A percentile compares a stretch with the other conserved stretches of the same genome.
These are phyloP conservation scores for Drosophila serrata DNA, from an alignment of 1,140 invertebrate species.

Conservation along the genomic window DNA sequence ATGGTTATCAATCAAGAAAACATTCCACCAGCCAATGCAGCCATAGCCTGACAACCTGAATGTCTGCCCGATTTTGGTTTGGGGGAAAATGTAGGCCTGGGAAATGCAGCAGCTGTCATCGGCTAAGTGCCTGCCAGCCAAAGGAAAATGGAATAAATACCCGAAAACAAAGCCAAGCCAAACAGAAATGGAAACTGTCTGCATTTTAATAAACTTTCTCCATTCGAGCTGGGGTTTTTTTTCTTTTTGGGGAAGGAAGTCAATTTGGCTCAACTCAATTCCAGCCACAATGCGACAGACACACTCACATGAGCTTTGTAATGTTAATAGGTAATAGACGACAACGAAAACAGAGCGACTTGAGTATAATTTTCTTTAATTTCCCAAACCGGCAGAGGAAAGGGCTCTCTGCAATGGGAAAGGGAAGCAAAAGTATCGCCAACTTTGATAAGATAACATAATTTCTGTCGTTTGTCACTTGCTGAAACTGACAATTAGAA, in stretches of 20 bases:
- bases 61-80: constrained; percentile 8
- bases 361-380: constrained; percentile 77
- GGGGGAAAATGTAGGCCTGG: constrained; percentile 63
- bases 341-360: constrained; percentile 38
- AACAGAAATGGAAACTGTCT: constrained; percentile 56
- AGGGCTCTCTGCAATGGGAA: neutral
- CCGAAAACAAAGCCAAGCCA: constrained; percentile 56
- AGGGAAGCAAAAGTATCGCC: constrained; percentile 64
- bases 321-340: constrained; percentile 71
- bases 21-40: constrained; percentile 39
- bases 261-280: constrained; percentile 76
- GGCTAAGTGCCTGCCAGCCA: constrained; percentile 53
- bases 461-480: constrained; percentile 83
- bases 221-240: neutral
- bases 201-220: constrained; percentile 67
- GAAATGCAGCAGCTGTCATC: constrained; percentile 66
- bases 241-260: constrained; percentile 40
- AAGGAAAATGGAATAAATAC: constrained; percentile 36
- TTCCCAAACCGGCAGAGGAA: constrained; percentile 30
- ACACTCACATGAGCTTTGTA: constrained; percentile 63
- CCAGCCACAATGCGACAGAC: constrained; percentile 53
- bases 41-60: constrained; percentile 36
- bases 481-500: constrained; percentile 83
- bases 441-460: constrained; percentile 83
- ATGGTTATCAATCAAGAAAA: constrained; percentile 70